A percentile compares a stretch with the other conserved stretches of the same genome.
Evolutionary conservation across 2,797 vertebrate species (phyloP).

Genomic region (Gila robusta): DNA sequence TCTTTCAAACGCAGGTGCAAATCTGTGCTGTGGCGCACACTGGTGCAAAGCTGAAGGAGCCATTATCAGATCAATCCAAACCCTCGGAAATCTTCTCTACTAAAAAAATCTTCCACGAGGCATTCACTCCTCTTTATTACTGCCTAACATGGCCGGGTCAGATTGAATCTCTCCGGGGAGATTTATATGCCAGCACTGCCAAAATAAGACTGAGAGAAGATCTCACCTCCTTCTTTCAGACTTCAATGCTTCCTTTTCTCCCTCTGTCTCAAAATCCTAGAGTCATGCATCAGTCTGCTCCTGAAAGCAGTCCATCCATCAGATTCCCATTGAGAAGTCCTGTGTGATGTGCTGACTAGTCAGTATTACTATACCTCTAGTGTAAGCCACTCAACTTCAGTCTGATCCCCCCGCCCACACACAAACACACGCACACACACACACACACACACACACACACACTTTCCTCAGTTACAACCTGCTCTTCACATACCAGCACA

Average conservation of each 20-base stretch:
- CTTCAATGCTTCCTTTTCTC: slow-evolving; percentile 15
- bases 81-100: slow-evolving; percentile 44
- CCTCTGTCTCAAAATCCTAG: slow-evolving; percentile 36
- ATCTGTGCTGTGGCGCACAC: slow-evolving; percentile 33
- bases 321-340: slow-evolving; percentile 38
- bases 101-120: slow-evolving; percentile 14
- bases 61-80: slow-evolving; percentile 58
- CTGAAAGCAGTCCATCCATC: slow-evolving; percentile 50
- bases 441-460: not conserved
- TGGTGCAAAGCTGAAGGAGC: slow-evolving; percentile 40
- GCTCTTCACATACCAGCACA: not conserved
- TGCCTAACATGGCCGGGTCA: slow-evolving; percentile 54
- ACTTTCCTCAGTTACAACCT: slow-evolving; percentile 10
- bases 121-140: slow-evolving; percentile 27
- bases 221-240: slow-evolving; percentile 59
- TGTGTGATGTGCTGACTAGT: slow-evolving; percentile 51
- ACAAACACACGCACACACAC: not conserved
- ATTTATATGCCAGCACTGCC: slow-evolving; percentile 32
- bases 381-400: slow-evolving; percentile 22
- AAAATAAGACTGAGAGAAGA: slow-evolving; percentile 59
- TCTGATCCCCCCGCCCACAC: slow-evolving; percentile 22
- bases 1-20: slow-evolving; percentile 52
- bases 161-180: slow-evolving; percentile 50
- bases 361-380: slow-evolving; percentile 43
- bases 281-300: slow-evolving; percentile 26